A percentile compares a stretch with the other conserved stretches of the same genome.
phyloP scores from a whole-genome alignment of 1,140 invertebrate species.

The Cyphomyrmex costatus region DNA sequence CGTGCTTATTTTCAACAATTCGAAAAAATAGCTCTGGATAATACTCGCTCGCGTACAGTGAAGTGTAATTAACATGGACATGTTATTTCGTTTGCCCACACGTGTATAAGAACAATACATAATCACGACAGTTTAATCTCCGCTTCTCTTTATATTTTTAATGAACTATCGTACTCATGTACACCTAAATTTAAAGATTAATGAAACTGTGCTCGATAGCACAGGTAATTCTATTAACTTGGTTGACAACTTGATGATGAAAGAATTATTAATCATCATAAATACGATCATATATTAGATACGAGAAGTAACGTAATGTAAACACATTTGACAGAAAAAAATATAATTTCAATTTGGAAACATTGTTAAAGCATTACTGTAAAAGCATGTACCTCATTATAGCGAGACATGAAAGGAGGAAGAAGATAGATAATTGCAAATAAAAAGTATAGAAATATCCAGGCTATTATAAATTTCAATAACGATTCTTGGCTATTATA shows the following conservation, averaged over 20 bases:
- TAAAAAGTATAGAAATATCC: background rate
- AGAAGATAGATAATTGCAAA: conserved; percentile 4
- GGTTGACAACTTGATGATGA: background rate
- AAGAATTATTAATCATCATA: conserved; percentile 1
- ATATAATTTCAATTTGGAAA: conserved; percentile 23
- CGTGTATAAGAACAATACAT: background rate
- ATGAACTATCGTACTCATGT: background rate
- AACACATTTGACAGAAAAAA: background rate
- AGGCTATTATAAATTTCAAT: conserved; percentile 42
- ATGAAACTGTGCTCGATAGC: background rate
- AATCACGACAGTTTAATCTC: conserved; percentile 12
- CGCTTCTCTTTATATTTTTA: conserved; percentile 3
- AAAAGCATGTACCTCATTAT: background rate
- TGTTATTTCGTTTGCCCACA: background rate
- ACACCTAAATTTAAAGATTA: conserved; percentile 27
- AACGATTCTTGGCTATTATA: conserved; percentile 22
- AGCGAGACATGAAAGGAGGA: background rate
- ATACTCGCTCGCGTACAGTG: background rate
- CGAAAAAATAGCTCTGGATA: conserved; percentile 5
- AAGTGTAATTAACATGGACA: conserved; percentile 26
- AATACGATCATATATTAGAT: background rate
- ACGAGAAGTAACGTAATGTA: background rate
- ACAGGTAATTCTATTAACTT: background rate
- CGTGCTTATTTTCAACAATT: conserved; percentile 16
- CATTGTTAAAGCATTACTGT: conserved; percentile 5